phyloP scores from a whole-genome alignment of 2,113 vertebrate genomes.

The Barbus barbus region DNA sequence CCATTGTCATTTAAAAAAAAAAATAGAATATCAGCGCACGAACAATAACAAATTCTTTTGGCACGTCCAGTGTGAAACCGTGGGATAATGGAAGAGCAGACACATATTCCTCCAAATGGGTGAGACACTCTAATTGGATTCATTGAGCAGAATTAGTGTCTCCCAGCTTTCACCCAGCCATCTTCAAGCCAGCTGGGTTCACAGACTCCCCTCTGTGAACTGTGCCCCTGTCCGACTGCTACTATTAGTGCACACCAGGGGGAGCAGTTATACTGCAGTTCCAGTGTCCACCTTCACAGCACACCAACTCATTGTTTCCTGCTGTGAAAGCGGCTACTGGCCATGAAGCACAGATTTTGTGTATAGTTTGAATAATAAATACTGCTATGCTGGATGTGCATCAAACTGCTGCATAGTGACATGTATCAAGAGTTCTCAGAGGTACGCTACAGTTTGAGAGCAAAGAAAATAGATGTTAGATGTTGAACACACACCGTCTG shows the following conservation, averaged over 20 bases:
- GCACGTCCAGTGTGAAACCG: conserved; percentile 13
- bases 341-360: conserved; percentile 67
- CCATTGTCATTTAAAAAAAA: not conserved
- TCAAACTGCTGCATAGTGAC: conserved; percentile 1
- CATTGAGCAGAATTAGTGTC: conserved; percentile 52
- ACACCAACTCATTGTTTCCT: conserved; percentile 59
- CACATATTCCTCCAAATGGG: conserved; percentile 43
- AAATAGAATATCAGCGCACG: no score
- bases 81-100: conserved; percentile 36
- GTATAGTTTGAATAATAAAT: conserved; percentile 73
- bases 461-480: not conserved
- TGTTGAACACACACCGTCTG: not conserved
- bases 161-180: conserved; percentile 61
- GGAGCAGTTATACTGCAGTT: conserved; percentile 81
- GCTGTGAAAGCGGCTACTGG: conserved; percentile 62
- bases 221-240: conserved; percentile 63
- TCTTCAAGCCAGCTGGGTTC: conserved; percentile 67
- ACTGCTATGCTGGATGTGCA: conserved; percentile 54
- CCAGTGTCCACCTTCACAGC: conserved; percentile 51
- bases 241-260: conserved; percentile 74
- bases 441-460: conserved; percentile 23
- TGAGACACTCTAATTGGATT: conserved; percentile 49
- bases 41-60: not conserved
- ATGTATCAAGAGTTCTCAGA: not conserved
- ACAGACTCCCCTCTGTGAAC: conserved; percentile 60